Percentiles rank a stretch among this genome's conserved stretches.
Conservation (phyloP, 2,888 invertebrate genomes). For the Drosophila barbarae region DNA sequence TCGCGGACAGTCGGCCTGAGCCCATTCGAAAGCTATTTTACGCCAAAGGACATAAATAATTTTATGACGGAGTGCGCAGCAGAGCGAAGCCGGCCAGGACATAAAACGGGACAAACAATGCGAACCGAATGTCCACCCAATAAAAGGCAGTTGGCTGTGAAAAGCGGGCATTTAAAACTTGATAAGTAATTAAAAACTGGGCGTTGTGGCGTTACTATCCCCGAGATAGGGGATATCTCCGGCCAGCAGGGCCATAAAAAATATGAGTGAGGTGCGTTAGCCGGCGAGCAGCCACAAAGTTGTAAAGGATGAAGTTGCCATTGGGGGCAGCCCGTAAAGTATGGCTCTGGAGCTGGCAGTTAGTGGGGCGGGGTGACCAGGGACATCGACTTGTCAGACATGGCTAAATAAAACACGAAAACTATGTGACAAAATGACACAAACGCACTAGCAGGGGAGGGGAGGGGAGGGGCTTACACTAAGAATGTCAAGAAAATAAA, state of each 20-base stretch:
- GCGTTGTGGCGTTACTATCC: constrained; percentile 5
- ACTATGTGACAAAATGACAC: constrained; percentile 68
- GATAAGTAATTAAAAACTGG: constrained; percentile 67
- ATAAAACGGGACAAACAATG: constrained; percentile 46
- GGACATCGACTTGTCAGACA: constrained; percentile 36
- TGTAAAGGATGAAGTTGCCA: constrained; percentile 31
- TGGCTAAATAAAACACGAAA: constrained; percentile 72
- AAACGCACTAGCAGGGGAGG: constrained; percentile 38
- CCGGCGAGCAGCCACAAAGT: constrained; percentile 25
- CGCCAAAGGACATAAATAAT: constrained; percentile 47
- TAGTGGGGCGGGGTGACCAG: background rate
- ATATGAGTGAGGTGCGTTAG: constrained; percentile 35
- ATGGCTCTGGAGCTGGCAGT: constrained; percentile 21
- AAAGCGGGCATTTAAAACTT: constrained; percentile 64
- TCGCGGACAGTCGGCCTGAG: constrained; percentile 21
- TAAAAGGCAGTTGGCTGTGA: constrained; percentile 63
- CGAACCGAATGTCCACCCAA: constrained; percentile 44
- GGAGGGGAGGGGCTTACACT: constrained; percentile 37
- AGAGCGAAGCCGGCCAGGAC: constrained; percentile 28
- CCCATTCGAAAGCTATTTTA: constrained; percentile 65
- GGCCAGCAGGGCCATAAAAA: constrained; percentile 44
- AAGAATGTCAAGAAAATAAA: constrained; percentile 65
- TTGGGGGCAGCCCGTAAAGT: constrained; percentile 47
- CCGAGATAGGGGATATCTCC: constrained; percentile 29
- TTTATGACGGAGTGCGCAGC: constrained; percentile 36